Conservation (phyloP, 2,113 vertebrate species). For the Dendropsophus ebraccatus region DNA sequence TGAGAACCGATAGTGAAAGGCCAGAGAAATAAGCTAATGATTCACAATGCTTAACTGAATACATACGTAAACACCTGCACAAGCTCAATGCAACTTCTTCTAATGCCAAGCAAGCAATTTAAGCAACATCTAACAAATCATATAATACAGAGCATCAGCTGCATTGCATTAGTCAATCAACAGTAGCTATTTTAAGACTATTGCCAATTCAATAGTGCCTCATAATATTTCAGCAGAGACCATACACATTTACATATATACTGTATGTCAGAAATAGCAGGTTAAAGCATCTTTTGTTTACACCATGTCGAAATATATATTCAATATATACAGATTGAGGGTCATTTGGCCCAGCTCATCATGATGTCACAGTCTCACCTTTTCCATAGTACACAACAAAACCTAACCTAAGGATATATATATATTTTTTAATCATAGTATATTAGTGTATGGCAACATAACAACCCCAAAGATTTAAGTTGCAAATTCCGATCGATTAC, state of each 20-base stretch:
- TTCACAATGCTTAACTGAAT: neutral
- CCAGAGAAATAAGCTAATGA: constrained; percentile 14
- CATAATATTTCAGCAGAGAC: neutral
- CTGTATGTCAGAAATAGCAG: neutral
- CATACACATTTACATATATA: no score
- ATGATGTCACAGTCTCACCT: neutral
- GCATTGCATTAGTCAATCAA: neutral
- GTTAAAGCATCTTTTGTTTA: neutral
- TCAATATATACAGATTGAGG: neutral
- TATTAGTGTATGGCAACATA: neutral
- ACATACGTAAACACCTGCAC: constrained; percentile 43
- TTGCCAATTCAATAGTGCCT: neutral
- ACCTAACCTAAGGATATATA: no score
- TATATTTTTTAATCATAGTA: neutral
- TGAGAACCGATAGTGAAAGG: constrained; percentile 6
- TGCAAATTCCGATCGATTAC: neutral
- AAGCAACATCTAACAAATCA: constrained; percentile 18
- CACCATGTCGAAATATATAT: neutral
- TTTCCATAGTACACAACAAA: neutral
- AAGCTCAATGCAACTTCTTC: constrained; percentile 2
- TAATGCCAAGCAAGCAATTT: constrained; percentile 28
- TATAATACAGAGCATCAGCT: constrained; percentile 25
- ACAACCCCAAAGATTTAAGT: neutral
- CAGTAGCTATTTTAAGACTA: constrained; percentile 27
- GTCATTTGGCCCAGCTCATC: neutral